Evolutionary conservation across 2,888 invertebrate species (phyloP), one percentile per base, ranked within the genome.

Genomic region (Entomobrya proxima): DNA sequence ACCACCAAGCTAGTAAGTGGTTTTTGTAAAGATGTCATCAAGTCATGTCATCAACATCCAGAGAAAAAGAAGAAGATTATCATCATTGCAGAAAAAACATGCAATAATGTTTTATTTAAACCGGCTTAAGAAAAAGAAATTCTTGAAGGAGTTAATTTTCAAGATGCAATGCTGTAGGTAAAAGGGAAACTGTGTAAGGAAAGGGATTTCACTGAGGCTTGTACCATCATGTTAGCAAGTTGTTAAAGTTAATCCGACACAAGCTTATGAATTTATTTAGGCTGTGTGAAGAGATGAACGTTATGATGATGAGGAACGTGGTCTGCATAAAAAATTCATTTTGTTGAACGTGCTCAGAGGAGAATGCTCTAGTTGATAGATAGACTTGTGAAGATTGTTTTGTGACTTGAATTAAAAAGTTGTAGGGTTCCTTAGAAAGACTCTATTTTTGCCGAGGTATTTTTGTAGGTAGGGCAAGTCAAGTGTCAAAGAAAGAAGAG

Each of bases 321-420:
- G 61, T 64, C 35, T 18, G 35, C 61, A 64, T 35, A 35, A 35
- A 58, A 58, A 58, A 6, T 47, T 5, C 47, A 5, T 47, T 47
- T 13, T 47, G 3, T 13, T 47, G 7, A n/a, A n/a, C 52, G 21
- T 21, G 1, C 24, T 64, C n/a, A n/a, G n/a, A n/a, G n/a, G n/a
- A n/a, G n/a, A n/a, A n/a, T 35, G 61, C 61, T 64, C 61, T 24
- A 64, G 61, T 64, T 64, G 58, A 58, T 58, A 15, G 58, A 30
- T 27, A 13, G n/a, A n/a, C n/a, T 30, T 1, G 27, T 30, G 35
- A n/a, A n/a, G 61, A 7, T n/a, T 64, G 32, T 18, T 15, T 3
- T 21, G 21, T 4, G 21, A 52, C 18, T n/a, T n/a, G n/a, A n/a
- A n/a, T n/a, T n/a, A n/a, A n/a, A n/a, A n/a, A n/a, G n/a, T n/a